phyloP scores from a whole-genome alignment of 2,113 vertebrate genomes.

The Cephalopterus ornatus region DNA sequence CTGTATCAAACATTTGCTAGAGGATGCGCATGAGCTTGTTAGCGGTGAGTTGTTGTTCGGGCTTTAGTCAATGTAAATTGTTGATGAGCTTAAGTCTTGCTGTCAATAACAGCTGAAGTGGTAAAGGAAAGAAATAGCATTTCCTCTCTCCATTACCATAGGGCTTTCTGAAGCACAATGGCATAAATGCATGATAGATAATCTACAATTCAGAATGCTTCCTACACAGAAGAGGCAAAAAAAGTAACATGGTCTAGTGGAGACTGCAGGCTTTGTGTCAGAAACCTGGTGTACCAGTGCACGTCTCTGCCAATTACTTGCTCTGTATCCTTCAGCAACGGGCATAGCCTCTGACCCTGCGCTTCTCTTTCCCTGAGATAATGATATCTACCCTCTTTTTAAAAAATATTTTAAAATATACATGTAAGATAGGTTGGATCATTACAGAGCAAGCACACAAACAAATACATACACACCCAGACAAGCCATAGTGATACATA shows the following conservation, averaged over 20 bases:
- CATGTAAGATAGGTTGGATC: background rate
- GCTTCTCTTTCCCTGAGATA: background rate
- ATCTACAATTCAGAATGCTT: background rate
- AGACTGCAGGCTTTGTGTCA: background rate
- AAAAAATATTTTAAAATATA: background rate
- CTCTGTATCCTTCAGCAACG: background rate
- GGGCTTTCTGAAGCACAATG: background rate
- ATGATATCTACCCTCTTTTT: background rate
- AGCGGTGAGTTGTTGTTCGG: background rate
- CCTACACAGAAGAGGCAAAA: background rate
- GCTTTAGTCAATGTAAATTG: background rate
- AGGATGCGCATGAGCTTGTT: background rate
- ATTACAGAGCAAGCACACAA: conserved; percentile 13
- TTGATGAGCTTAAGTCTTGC: background rate
- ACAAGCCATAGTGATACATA: background rate
- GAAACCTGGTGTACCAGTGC: background rate
- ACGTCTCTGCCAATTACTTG: background rate
- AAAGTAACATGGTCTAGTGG: background rate
- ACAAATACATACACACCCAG: background rate
- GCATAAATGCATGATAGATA: background rate
- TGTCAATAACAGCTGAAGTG: background rate
- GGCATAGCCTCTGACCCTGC: background rate
- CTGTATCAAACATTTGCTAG: background rate
- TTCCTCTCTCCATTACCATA: background rate
- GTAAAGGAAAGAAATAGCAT: background rate